Percentiles rank a stretch among this genome's conserved stretches.
These are phyloP conservation scores for Oithona nana DNA, from an alignment of 2,888 invertebrate species.

Conservation along the genomic window DNA sequence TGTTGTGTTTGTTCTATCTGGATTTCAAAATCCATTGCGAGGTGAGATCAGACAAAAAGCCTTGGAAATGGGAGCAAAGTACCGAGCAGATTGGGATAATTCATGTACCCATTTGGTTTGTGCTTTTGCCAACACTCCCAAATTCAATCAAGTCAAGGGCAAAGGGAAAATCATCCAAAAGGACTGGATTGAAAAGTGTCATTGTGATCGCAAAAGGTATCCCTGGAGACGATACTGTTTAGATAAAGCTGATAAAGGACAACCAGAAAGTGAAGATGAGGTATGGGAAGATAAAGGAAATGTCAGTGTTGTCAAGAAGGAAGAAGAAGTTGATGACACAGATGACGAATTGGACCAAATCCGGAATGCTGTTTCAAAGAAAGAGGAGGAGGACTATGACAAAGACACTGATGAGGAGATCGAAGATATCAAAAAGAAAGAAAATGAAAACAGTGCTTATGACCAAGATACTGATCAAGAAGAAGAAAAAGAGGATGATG, in stretches of 20 bases:
- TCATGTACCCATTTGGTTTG: constrained; percentile 69
- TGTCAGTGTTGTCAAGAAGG: too few species aligned
- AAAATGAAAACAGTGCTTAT: constrained; percentile 21
- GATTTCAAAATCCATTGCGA: constrained; percentile 63
- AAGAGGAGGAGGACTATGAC: constrained; percentile 22
- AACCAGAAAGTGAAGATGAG: constrained; percentile 36
- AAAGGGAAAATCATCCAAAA: constrained; percentile 44
- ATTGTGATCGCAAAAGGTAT: constrained; percentile 37
- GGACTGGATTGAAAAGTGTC: constrained; percentile 53
- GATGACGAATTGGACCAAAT: too few species aligned
- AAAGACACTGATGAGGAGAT: constrained; percentile 7
- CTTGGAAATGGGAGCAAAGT: constrained; percentile 55
- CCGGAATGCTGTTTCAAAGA: background rate
- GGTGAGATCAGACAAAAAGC: constrained; percentile 45
- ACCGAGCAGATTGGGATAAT: constrained; percentile 51
- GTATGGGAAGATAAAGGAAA: too few species aligned
- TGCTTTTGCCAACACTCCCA: constrained; percentile 38
- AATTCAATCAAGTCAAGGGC: constrained; percentile 49
- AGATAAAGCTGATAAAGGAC: constrained; percentile 22
- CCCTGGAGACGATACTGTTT: constrained; percentile 38
- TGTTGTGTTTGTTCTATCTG: constrained; percentile 62
- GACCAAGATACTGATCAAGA: constrained; percentile 30
- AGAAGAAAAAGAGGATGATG: too few species aligned
- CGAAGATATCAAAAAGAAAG: constrained; percentile 33
- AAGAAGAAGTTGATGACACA: too few species aligned